A percentile compares a stretch with the other conserved stretches of the same genome.
phyloP scores from a whole-genome alignment of 1,140 invertebrate species.

The Hycleus cichorii region DNA sequence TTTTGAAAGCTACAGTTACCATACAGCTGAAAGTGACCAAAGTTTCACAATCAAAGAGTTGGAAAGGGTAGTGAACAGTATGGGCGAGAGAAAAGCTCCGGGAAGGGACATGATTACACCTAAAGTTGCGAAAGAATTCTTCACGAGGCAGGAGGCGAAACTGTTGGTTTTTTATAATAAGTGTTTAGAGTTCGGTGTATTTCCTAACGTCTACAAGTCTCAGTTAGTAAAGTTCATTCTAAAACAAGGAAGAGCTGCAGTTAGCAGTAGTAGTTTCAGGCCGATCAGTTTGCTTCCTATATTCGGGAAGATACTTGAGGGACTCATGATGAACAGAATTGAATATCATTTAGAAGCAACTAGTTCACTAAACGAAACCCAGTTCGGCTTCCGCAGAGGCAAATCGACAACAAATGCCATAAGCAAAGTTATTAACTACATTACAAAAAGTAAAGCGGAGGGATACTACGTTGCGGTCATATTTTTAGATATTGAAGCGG shows the following conservation, averaged over 20 bases:
- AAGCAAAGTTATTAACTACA: constrained; percentile 18
- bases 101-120: no score
- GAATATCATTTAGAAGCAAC: neutral
- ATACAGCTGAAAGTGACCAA: no score
- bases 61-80: no score
- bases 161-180: no score
- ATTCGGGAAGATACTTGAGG: constrained; percentile 31
- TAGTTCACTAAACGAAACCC: constrained; percentile 19
- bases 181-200: neutral
- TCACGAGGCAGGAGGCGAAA: no score
- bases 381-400: constrained; percentile 25
- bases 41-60: no score
- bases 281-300: constrained; percentile 35
- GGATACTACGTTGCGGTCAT: constrained; percentile 26
- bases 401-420: constrained; percentile 20
- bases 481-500: constrained; percentile 33
- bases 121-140: no score
- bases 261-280: constrained; percentile 26
- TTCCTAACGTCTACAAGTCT: constrained; percentile 21
- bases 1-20: no score
- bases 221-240: constrained; percentile 16
- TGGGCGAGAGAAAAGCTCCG: no score
- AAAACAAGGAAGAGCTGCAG: constrained; percentile 22
- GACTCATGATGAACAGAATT: constrained; percentile 15
- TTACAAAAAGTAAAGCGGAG: constrained; percentile 25